Percentiles rank a stretch among this genome's conserved stretches.
Evolutionary conservation across 2,113 vertebrate genomes (phyloP).

Genomic region (Thalassarche chlororhynchos): DNA sequence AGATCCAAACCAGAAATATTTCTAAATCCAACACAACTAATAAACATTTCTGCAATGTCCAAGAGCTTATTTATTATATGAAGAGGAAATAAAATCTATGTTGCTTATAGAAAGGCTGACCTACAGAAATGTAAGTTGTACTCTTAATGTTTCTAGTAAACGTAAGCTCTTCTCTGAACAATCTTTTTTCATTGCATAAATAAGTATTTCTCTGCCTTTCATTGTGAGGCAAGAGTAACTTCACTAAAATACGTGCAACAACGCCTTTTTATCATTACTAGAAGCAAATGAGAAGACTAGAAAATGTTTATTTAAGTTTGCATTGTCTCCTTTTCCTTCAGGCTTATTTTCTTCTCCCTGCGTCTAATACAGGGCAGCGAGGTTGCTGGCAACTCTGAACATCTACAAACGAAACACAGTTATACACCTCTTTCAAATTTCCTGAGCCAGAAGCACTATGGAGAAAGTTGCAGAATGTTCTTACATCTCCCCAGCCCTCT

Average conservation of each 20-base stretch:
- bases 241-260: background rate
- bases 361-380: background rate
- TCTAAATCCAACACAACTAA: background rate
- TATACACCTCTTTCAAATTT: background rate
- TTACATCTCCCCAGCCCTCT: background rate
- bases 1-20: background rate
- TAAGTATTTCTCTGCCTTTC: background rate
- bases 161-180: background rate
- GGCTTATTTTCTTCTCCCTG: background rate
- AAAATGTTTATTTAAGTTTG: background rate
- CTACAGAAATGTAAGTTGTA: background rate
- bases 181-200: background rate
- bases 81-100: background rate
- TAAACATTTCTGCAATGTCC: background rate
- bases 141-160: background rate
- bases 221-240: background rate
- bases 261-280: background rate
- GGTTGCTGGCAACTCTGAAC: background rate
- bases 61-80: background rate
- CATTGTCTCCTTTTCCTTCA: background rate
- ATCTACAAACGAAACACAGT: background rate
- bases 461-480: background rate
- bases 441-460: background rate
- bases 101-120: background rate
- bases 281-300: background rate